Evolutionary conservation across 2,888 invertebrate species (phyloP).

Genomic region (Drosophila lacicola): DNA sequence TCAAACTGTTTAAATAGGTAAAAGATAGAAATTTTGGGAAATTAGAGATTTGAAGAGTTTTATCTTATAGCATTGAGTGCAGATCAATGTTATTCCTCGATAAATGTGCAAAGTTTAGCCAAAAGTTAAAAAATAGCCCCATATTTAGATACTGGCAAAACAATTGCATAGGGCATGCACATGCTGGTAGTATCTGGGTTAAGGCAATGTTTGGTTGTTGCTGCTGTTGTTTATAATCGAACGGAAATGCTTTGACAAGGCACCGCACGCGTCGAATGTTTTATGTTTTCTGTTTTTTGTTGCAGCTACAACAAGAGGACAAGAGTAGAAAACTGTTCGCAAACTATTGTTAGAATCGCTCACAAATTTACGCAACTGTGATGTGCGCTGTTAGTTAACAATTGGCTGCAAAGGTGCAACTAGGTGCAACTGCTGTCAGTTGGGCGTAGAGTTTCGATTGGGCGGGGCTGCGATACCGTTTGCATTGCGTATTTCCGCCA

Average conservation of each 20-base stretch:
- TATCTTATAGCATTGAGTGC: no score
- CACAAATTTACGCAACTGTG: conserved; percentile 72
- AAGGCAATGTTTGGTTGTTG: conserved; percentile 24
- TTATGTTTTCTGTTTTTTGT: conserved; percentile 8
- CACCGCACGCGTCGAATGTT: conserved; percentile 67
- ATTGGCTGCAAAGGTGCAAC: conserved; percentile 4
- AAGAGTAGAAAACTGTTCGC: conserved; percentile 57
- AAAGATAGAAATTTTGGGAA: no score
- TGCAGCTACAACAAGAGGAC: background rate
- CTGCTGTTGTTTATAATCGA: conserved; percentile 71
- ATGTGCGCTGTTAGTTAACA: conserved; percentile 48
- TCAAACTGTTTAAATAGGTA: no score
- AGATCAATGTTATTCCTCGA: no score
- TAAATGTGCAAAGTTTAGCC: no score
- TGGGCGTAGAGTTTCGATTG: background rate
- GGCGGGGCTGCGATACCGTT: conserved; percentile 65
- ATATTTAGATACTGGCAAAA: conserved; percentile 21
- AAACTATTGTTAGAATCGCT: conserved; percentile 79
- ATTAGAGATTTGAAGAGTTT: no score
- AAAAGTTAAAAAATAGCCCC: background rate
- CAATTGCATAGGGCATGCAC: conserved; percentile 1
- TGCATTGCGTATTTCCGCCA: conserved; percentile 84
- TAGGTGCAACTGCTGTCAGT: background rate
- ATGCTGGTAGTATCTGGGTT: conserved; percentile 1
- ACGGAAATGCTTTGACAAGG: conserved; percentile 76